phyloP scores from a whole-genome alignment of 2,888 invertebrate genomes.

The Cacoxenus indagator region DNA sequence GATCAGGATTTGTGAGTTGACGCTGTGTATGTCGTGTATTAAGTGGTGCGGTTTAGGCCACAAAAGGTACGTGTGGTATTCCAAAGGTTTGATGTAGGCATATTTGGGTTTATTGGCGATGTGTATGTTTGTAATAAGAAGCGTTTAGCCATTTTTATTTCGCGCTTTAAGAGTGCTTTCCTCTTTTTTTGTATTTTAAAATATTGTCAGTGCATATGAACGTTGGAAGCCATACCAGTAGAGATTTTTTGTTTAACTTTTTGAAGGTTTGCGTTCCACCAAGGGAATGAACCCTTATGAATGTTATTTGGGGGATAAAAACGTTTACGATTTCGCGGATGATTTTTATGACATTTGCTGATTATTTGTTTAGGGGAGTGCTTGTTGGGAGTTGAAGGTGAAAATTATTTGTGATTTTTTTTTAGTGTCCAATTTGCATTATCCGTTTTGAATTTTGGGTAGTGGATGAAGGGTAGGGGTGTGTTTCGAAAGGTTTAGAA shows the following conservation, averaged over 20 bases:
- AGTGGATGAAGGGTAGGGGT: too few species aligned
- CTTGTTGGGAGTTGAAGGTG: not conserved
- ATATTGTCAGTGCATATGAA: not conserved
- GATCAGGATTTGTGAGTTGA: too few species aligned
- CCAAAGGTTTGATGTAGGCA: slow-evolving; percentile 6
- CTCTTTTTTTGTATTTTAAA: slow-evolving; percentile 4
- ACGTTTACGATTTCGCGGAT: not conserved
- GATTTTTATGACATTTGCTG: slow-evolving; percentile 13
- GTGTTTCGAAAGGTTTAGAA: too few species aligned
- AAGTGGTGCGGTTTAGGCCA: not conserved
- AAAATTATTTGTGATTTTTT: too few species aligned
- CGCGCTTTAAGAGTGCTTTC: not conserved
- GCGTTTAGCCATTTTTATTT: slow-evolving; percentile 8
- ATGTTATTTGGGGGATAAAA: slow-evolving; percentile 4
- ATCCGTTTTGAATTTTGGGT: too few species aligned
- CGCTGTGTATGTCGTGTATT: not conserved
- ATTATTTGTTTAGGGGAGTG: slow-evolving; percentile 16
- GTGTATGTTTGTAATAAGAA: slow-evolving; percentile 1
- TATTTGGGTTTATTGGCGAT: slow-evolving; percentile 4
- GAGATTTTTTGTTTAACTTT: not conserved
- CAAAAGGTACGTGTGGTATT: not conserved
- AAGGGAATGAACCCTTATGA: not conserved
- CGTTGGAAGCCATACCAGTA: not conserved
- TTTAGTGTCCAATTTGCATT: too few species aligned
- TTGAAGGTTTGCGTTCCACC: slow-evolving; percentile 13